Base-by-base conservation (phyloP, 1,140 invertebrate species). In the Panagrolaimus sp. region DNA sequence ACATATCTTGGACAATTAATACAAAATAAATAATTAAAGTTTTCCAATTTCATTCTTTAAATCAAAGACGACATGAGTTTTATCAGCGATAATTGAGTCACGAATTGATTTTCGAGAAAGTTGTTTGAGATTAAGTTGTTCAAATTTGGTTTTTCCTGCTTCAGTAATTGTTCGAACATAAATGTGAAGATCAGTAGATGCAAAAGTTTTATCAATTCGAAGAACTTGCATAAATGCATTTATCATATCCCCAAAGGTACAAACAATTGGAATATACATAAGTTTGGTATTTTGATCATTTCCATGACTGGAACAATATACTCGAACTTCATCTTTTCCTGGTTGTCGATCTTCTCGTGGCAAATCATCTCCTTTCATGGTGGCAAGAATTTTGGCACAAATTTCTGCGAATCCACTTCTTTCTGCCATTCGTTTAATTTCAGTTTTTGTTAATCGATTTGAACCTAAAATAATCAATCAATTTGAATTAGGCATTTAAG, bases 21-120 rank as follows among this genome's bases (percentile, higher is more conserved):
- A 52, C 9, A 52, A 7, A 52, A 14, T 24, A 21, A 21, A 7
- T 4, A n/a, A 52, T 52, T 14, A 52, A 8, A 21, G 48, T 8
- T 24, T n/a, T 24, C 48, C 48, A 52, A 52, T 52, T 24, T 52
- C 48, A 52, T 52, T 52, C 48, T 52, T 52, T 24, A 52, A 52
- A 52, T 52, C 48, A 52, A 52, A 52, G 7, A 52, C 48, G 26
- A 52, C 48, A 52, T 52, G 48, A 52, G 48, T 52, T 24, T 52
- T 52, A 15, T 52, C 48, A 15, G 26, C 14, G 15, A 52, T 52
- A n/a, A 52, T 8, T 0, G 7, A 9, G 26, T 52, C 48, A 24
- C 48, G 48, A 52, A 52, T 52, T 24, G 48, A 24, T 24, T 52
- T 52, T 24, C 26, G 17, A 24, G n/a, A 21, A n/a, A 52, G 17